phyloP scores from a whole-genome alignment of 2,113 vertebrate genomes.

The Taxidea taxus region DNA sequence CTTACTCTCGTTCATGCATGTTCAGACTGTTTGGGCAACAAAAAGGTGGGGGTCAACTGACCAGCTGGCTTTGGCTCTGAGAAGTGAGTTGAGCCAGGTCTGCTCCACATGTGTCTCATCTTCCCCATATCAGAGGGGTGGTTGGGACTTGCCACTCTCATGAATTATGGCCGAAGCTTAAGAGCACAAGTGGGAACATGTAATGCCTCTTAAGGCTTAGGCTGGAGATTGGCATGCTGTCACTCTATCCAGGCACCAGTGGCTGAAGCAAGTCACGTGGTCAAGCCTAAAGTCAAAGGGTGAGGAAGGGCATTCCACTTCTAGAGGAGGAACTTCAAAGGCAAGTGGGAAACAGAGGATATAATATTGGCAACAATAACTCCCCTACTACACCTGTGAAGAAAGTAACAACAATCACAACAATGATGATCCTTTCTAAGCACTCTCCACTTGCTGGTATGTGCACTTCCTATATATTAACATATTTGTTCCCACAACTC shows the following conservation, averaged over 20 bases:
- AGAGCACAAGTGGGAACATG: not conserved
- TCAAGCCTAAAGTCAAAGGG: not conserved
- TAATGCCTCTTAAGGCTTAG: no score
- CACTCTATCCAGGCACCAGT: not conserved
- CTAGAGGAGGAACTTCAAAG: not conserved
- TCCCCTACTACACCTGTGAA: not conserved
- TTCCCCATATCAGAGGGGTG: not conserved
- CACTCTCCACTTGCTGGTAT: not conserved
- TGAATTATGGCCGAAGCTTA: not conserved
- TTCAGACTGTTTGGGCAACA: not conserved
- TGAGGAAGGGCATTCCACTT: not conserved
- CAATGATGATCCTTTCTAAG: not conserved
- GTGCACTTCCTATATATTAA: not conserved
- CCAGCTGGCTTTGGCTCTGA: not conserved
- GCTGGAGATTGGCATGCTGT: not conserved
- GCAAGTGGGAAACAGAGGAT: not conserved
- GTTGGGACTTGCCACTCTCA: not conserved
- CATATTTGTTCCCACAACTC: not conserved
- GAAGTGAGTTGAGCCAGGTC: not conserved
- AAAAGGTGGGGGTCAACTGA: not conserved
- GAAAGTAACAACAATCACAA: not conserved
- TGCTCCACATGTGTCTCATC: not conserved
- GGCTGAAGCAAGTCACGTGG: not conserved
- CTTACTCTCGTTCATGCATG: not conserved
- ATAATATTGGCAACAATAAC: not conserved